Percentiles rank a stretch among this genome's conserved stretches.
phyloP scores from a whole-genome alignment of 2,113 vertebrate genomes.

The Circaetus gallicus region DNA sequence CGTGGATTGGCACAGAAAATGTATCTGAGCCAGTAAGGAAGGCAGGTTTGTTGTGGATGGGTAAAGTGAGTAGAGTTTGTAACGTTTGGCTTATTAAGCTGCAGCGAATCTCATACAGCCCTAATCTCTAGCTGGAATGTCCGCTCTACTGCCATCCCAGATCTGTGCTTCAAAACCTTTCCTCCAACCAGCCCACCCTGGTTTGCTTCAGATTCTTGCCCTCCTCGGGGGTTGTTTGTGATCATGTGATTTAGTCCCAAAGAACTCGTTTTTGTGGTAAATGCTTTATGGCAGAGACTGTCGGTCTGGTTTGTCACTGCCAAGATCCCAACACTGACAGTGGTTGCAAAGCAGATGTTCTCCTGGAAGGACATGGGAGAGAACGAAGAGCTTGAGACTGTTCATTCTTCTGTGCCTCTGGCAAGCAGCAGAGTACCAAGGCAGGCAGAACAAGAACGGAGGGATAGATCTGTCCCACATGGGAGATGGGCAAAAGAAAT shows the following conservation, averaged over 20 bases:
- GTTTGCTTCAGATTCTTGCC: not conserved
- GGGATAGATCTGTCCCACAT: not conserved
- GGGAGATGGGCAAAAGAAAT: not conserved
- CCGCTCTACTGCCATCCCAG: not conserved
- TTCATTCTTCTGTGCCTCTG: not conserved
- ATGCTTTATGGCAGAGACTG: not conserved
- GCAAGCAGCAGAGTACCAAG: not conserved
- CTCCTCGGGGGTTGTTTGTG: not conserved
- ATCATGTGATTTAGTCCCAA: not conserved
- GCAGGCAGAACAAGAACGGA: not conserved
- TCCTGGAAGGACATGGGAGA: not conserved
- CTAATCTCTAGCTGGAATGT: not conserved
- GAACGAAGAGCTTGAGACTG: not conserved
- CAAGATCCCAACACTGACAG: not conserved
- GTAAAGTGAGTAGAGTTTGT: not conserved
- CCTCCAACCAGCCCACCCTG: not conserved
- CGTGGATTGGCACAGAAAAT: not conserved
- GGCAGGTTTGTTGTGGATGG: not conserved
- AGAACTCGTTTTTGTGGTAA: not conserved
- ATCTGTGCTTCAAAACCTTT: not conserved
- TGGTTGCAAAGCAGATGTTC: not conserved
- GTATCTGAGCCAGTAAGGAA: not conserved
- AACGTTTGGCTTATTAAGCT: not conserved
- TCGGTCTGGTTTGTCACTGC: not conserved
- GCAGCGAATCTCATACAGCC: not conserved